Base-by-base conservation (phyloP, 92 coral and sea anemone genomes). In the Chrysogorgia sp. region DNA sequence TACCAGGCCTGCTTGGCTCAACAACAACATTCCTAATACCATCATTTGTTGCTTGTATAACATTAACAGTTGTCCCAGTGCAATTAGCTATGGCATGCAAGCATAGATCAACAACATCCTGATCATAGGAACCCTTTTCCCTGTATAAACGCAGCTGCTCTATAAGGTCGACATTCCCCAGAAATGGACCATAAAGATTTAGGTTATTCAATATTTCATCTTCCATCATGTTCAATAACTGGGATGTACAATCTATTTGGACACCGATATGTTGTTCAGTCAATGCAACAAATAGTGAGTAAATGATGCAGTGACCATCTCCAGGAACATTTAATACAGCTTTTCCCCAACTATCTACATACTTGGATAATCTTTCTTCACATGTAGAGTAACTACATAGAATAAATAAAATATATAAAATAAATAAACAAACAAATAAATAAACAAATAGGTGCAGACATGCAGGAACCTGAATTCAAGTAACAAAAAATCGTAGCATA, bases 261-360 rank as follows among this genome's bases (percentile, higher is more conserved):
- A n/a, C 64, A 14, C 19, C 10, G 0, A 29, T 21, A 22, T 25
- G 43, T 74, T 74, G 65, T 12, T 17, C 33, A 74, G 9, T 22
- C 43, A 74, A 74, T 40, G 48, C 41, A 29, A 26, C 52, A 60
- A 50, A 30, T 50, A 74, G 32, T 8, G 79, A 40, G 7, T 60
- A 48, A 74, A 74, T 15, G 52, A 74, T 55, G 26, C 79, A 74
- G 65, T 74, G 79, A 31, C 79, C 79, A 74, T 74, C 79, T 74
- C 52, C 43, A 52, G 65, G 79, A 65, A 74, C 79, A n/a, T n/a
- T n/a, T n/a, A n/a, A n/a, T n/a, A n/a, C n/a, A n/a, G n/a, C n/a
- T n/a, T n/a, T n/a, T n/a, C n/a, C n/a, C n/a, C n/a, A n/a, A n/a
- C n/a, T n/a, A n/a, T n/a, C n/a, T n/a, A n/a, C n/a, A n/a, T n/a